Percentiles rank a stretch among this genome's conserved stretches.
phyloP scores from a whole-genome alignment of 2,113 vertebrate genomes.

The Stegastes partitus region DNA sequence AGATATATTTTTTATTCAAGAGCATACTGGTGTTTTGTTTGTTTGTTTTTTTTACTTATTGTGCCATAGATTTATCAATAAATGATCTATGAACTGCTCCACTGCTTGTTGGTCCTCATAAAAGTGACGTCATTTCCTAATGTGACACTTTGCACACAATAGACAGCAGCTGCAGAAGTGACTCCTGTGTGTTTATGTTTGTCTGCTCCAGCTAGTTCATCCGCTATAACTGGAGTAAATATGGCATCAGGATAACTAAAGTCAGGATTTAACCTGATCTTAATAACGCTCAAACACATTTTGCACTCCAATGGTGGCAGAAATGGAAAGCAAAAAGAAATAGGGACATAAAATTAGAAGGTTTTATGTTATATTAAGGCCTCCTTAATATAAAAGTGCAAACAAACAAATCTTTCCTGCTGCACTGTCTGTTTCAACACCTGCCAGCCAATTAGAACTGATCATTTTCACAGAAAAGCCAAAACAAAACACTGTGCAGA shows the following conservation, averaged over 20 bases:
- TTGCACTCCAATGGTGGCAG: too few relatives aligned
- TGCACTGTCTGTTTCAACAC: background rate
- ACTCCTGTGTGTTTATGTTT: too few relatives aligned
- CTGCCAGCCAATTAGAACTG: background rate
- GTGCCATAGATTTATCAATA: constrained; percentile 30
- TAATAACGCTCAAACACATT: too few relatives aligned
- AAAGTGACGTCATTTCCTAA: constrained; percentile 2
- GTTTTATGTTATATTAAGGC: too few relatives aligned
- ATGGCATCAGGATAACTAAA: too few relatives aligned
- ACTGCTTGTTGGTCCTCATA: background rate
- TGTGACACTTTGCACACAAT: background rate
- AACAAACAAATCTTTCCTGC: too few relatives aligned
- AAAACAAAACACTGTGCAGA: background rate
- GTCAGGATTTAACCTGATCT: too few relatives aligned
- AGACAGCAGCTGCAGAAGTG: background rate
- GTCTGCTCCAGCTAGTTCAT: too few relatives aligned
- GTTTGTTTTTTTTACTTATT: constrained; percentile 14
- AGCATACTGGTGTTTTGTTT: background rate
- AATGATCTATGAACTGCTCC: constrained; percentile 15
- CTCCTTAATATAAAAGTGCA: too few relatives aligned
- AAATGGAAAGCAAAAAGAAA: too few relatives aligned
- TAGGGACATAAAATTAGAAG: too few relatives aligned
- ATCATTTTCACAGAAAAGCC: background rate
- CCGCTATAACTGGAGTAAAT: too few relatives aligned
- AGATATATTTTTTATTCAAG: constrained; percentile 13